phyloP scores from a whole-genome alignment of 35 echinoderm and acorn worm genomes.

The Amphiura filiformis region DNA sequence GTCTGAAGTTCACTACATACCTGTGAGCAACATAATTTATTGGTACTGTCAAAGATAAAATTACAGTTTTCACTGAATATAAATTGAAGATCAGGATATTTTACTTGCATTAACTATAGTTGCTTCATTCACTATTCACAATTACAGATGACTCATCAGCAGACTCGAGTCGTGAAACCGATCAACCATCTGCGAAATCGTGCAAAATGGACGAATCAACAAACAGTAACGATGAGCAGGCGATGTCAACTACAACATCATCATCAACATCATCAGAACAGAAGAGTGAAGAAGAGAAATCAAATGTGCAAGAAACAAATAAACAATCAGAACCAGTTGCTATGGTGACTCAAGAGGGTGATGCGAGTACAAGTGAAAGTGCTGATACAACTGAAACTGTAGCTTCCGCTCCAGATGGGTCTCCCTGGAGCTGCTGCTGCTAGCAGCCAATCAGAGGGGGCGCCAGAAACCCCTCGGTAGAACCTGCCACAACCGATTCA shows the following conservation, averaged over 20 bases:
- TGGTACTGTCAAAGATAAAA: too few species aligned
- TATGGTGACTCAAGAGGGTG: background rate
- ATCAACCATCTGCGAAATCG: background rate
- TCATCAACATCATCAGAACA: background rate
- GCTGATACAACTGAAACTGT: background rate
- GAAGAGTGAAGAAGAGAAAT: background rate
- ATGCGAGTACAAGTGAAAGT: background rate
- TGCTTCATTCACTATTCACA: too few species aligned
- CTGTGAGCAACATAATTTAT: too few species aligned
- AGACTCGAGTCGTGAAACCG: background rate
- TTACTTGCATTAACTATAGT: too few species aligned
- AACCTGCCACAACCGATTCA: background rate
- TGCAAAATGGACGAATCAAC: conserved; percentile 1
- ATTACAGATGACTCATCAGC: too few species aligned
- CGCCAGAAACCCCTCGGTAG: background rate
- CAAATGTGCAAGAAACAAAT: too few species aligned
- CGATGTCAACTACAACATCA: background rate
- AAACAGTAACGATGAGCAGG: background rate
- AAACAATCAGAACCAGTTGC: conserved; percentile 2
- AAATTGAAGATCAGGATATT: too few species aligned
- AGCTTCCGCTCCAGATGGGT: background rate
- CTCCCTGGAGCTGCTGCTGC: background rate
- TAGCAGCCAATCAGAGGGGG: background rate
- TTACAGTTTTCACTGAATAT: too few species aligned
- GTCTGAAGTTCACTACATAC: too few species aligned